These are phyloP conservation scores for Cylas formicarius DNA, from an alignment of 1,140 invertebrate species.

Conservation along the genomic window DNA sequence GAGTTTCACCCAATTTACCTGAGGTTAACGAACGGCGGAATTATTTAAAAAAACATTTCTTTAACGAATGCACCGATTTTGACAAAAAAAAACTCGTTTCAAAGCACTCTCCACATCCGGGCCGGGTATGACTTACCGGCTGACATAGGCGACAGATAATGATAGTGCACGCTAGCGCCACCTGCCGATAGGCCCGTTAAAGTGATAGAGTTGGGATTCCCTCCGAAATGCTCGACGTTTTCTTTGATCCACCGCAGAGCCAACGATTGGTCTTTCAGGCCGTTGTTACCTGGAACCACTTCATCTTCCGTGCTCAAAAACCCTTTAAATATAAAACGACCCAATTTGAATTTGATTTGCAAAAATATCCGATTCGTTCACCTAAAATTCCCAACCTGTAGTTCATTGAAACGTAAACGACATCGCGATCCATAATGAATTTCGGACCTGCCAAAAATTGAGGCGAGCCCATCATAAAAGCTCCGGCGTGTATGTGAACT, in stretches of 20 bases:
- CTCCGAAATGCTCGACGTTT: slow-evolving; percentile 49
- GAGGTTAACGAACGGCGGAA: neutral
- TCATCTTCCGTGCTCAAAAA: slow-evolving; percentile 52
- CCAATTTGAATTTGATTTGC: neutral
- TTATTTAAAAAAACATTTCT: neutral
- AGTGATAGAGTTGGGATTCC: slow-evolving; percentile 47
- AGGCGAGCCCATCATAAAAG: slow-evolving; percentile 48
- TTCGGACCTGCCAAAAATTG: slow-evolving; percentile 46
- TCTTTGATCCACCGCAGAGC: slow-evolving; percentile 55
- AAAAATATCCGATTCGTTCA: slow-evolving; percentile 19
- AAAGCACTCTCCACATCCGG: neutral
- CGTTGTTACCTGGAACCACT: slow-evolving; percentile 51
- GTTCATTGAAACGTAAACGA: slow-evolving; percentile 57
- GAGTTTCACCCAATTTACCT: too few relatives aligned
- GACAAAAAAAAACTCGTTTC: neutral
- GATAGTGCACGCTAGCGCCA: slow-evolving; percentile 51
- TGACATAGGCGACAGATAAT: slow-evolving; percentile 50
- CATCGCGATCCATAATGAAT: slow-evolving; percentile 51
- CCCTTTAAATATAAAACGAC: slow-evolving; percentile 34
- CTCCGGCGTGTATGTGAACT: slow-evolving; percentile 53
- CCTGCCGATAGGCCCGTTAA: slow-evolving; percentile 49
- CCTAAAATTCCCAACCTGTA: slow-evolving; percentile 57
- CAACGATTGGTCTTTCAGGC: slow-evolving; percentile 54
- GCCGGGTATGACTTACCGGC: slow-evolving; percentile 35
- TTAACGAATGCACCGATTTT: neutral